These are phyloP conservation scores for Gonioctena quinquepunctata DNA, from an alignment of 1,140 invertebrate genomes.

Conservation along the genomic window DNA sequence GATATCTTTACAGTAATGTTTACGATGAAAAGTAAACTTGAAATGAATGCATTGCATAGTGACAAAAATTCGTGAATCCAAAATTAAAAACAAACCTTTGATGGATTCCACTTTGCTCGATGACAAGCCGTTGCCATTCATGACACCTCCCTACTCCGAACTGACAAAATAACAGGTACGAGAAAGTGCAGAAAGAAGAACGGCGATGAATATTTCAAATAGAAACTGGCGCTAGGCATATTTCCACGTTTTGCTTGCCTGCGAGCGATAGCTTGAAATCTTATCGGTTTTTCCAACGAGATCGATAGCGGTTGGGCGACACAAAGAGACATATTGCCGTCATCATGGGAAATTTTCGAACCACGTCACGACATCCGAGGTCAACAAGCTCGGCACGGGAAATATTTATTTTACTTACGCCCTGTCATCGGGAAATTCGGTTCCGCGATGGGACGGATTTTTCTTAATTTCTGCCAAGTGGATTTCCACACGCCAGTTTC, in stretches of 20 bases:
- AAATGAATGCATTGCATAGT: no score
- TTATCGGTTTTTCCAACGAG: neutral
- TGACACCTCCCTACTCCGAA: neutral
- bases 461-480: neutral
- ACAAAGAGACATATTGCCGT: neutral
- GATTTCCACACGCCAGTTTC: neutral
- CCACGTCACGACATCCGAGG: neutral
- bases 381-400: neutral
- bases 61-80: no score
- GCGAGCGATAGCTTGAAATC: neutral
- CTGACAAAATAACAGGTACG: neutral
- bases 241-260: neutral
- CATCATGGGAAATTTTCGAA: neutral
- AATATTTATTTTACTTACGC: neutral
- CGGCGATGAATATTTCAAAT: no score
- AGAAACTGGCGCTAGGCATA: neutral
- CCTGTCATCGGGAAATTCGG: neutral
- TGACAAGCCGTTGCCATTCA: neutral
- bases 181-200: neutral
- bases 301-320: neutral
- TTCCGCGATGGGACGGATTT: neutral
- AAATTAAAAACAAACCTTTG: neutral
- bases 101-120: neutral
- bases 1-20: no score
- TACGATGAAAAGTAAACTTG: no score